Base-by-base conservation (phyloP, 2,797 vertebrate genomes). In the Pipistrellus nathusii region DNA sequence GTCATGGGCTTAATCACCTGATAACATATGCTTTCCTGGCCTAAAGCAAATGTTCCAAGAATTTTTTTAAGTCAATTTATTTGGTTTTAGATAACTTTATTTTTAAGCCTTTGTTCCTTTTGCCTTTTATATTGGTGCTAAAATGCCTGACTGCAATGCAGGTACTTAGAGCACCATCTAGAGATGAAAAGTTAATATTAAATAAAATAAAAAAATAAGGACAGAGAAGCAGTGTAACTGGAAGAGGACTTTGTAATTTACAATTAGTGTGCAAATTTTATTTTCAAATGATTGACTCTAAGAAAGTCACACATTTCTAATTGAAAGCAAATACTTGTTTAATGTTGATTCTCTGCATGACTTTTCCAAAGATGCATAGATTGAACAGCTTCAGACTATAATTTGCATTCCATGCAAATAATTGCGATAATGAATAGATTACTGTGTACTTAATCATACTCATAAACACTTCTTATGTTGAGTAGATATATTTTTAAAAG, bases 151-250 rank as follows among this genome's bases (percentile, higher is more conserved):
- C 84, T 77, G n/a, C 48, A 96, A 97, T 94, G 95, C 30, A 97
- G 96, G 75, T 97, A 96, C 97, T 97, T 95, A 97, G 92, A 98
- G 98, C 98, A 98, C 98, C 98, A 98, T 98, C 98, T 98, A 98
- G 97, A 98, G 98, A 98, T 98, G 92, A 80, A 97, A 98, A 96
- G 94, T 57, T 51, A 97, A 94, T 96, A 10, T 93, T 96, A 97
- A 87, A 55, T n/a, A 59, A 83, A 68, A 81, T 6, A 41, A 41
- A 38, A 81, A 86, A 77, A 94, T 57, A 0, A 93, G 85, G 17
- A n/a, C 8, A 18, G 81, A 88, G 48, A 95, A 66, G 8, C 59
- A 97, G 62, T 38, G 2, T 32, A 30, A 46, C 77, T 76, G 44
- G 14, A 85, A 95, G 66, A 97, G 96, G 72, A 97, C 75, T 97